Percentiles rank a stretch among this genome's conserved stretches.
Conservation (phyloP, 2,797 vertebrate species). For the Telmatherina bonti region DNA sequence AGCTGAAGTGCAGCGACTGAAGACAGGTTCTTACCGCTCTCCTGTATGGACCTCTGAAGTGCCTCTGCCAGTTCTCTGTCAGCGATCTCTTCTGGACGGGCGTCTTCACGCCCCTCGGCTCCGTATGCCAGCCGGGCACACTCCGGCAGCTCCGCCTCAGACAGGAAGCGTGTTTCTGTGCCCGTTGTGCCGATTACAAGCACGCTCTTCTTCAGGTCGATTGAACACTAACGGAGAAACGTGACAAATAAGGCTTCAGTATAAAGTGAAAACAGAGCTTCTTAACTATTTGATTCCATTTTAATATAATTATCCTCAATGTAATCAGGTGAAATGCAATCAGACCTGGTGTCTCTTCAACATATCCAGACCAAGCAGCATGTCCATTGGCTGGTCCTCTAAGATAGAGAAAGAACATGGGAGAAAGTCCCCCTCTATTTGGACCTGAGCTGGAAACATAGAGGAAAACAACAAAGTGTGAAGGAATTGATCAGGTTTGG, state of each 20-base stretch:
- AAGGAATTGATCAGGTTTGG: background rate
- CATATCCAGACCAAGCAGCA: constrained; percentile 98
- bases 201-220: constrained; percentile 96
- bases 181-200: constrained; percentile 96
- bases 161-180: constrained; percentile 94
- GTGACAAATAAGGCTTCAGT: background rate
- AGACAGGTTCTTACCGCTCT: constrained; percentile 87
- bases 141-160: constrained; percentile 94
- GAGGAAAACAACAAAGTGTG: background rate
- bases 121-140: constrained; percentile 95
- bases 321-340: constrained; percentile 12
- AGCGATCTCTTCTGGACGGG: constrained; percentile 90
- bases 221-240: constrained; percentile 87
- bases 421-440: constrained; percentile 97
- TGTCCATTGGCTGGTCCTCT: constrained; percentile 99
- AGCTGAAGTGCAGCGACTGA: constrained; percentile 30
- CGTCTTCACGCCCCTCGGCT: constrained; percentile 88
- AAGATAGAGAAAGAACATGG: constrained; percentile 98
- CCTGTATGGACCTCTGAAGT: constrained; percentile 95
- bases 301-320: background rate
- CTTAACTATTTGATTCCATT: background rate
- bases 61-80: constrained; percentile 97
- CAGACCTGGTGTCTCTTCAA: constrained; percentile 98
- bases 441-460: constrained; percentile 91
- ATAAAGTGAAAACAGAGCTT: background rate